Base-by-base conservation (phyloP, 2,797 vertebrate species). In the Lagodon rhomboides region DNA sequence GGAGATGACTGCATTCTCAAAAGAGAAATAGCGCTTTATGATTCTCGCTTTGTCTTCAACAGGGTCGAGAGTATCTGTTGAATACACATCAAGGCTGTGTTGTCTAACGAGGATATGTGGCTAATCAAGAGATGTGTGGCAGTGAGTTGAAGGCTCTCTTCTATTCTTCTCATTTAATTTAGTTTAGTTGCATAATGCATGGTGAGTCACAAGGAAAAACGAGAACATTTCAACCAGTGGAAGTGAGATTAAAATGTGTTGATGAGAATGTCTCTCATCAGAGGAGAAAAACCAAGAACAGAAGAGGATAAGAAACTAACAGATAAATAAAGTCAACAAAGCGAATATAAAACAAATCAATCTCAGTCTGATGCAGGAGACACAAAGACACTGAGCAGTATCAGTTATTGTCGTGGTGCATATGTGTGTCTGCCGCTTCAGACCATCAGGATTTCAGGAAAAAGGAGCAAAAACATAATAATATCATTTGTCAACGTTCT, bases 101-200 rank as follows among this genome's bases (percentile, higher is more conserved):
- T 38, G 22, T 75, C 76, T 76, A 74, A 75, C 69, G 11, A 80
- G 54, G 23, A 53, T 30, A 58, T 72, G 17, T 56, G n/a, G 17
- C 58, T 55, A 60, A 63, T 64, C 59, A 79, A 65, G 62, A 82
- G 20, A 78, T 43, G 12, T 3, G 53, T 7, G 20, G 27, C 50
- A n/a, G 51, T 10, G 41, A 58, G 27, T 34, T 62, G 18, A 75
- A 69, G 27, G 50, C 22, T 49, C 60, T 66, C 53, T 63, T 4
- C 22, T 27, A 7, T 51, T 73, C 30, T 51, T 66, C 27, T 62
- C 43, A 43, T 79, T 76, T 66, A 47, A 55, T 75, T 67, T 12
- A 38, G 50, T 63, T 62, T 30, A 30, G 44, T 23, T 80, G 49
- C 38, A 73, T 23, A 54, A 72, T 30, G 22, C 15, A n/a, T 16